Evolutionary conservation across 2,888 invertebrate genomes (phyloP).

Genomic region (Cryptus viduatorius): DNA sequence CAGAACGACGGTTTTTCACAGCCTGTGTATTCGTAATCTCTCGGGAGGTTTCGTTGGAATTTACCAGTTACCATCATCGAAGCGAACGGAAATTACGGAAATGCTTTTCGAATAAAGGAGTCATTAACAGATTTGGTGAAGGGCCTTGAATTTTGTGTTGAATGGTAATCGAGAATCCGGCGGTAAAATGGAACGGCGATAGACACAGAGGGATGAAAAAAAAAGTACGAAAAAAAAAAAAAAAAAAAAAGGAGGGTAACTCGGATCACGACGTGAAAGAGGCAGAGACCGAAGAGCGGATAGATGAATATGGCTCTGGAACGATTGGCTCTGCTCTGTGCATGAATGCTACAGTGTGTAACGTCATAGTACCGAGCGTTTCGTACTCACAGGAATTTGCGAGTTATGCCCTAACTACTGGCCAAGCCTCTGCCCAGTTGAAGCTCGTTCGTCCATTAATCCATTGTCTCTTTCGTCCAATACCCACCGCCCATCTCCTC

Average conservation of each 20-base stretch:
- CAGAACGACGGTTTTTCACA: not conserved
- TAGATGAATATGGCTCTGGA: constrained; percentile 51
- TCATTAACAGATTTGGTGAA: constrained; percentile 34
- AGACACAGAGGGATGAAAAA: constrained; percentile 19
- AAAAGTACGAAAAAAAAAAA: constrained; percentile 15
- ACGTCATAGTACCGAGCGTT: constrained; percentile 34
- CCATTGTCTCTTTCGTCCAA: constrained; percentile 54
- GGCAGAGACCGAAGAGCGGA: constrained; percentile 21
- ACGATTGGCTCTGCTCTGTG: constrained; percentile 32
- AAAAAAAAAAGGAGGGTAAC: not conserved
- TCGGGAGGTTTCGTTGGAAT: not conserved
- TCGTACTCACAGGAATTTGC: constrained; percentile 27
- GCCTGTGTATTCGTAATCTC: not conserved
- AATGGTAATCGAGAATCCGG: constrained; percentile 39
- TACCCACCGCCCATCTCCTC: constrained; percentile 1
- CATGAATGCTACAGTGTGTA: constrained; percentile 9
- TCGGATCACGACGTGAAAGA: constrained; percentile 10
- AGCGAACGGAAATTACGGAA: not conserved
- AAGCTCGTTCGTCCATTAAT: constrained; percentile 62
- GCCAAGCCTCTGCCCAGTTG: constrained; percentile 25
- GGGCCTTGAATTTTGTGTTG: constrained; percentile 9
- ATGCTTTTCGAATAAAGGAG: constrained; percentile 34
- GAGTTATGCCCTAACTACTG: constrained; percentile 27
- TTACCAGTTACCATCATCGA: constrained; percentile 13
- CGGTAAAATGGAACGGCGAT: constrained; percentile 9